Conservation (phyloP, 37 sponge, comb jelly and placozoan genomes). For the Oopsacas minuta region DNA sequence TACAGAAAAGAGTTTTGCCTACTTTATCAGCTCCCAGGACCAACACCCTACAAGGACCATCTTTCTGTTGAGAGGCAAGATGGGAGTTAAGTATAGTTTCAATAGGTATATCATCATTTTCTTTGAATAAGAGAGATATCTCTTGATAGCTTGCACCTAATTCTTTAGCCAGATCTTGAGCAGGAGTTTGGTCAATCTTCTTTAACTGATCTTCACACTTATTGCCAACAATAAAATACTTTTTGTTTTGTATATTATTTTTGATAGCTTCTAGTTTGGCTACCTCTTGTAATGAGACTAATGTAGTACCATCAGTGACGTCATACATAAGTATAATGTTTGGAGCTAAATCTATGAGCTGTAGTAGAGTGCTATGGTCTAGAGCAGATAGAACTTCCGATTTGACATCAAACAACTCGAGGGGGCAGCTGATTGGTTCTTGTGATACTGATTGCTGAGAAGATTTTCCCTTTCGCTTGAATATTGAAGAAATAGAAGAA, state of each 20-base stretch:
- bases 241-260: neutral
- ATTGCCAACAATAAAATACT: neutral
- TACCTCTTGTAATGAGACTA: neutral
- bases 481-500: neutral
- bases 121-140: neutral
- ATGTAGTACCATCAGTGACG: neutral
- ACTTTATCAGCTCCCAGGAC: neutral
- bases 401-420: neutral
- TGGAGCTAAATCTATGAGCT: neutral
- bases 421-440: neutral
- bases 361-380: neutral
- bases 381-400: neutral
- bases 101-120: neutral
- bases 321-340: constrained; percentile 1
- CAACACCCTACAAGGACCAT: neutral
- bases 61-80: neutral
- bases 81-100: neutral
- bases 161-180: neutral
- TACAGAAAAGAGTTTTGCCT: neutral
- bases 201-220: neutral
- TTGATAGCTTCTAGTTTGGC: neutral
- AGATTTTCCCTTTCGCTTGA: neutral
- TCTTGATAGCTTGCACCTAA: neutral
- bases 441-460: neutral
- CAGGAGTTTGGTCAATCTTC: neutral